Base-by-base conservation (phyloP, 1,140 invertebrate genomes). In the Drosophila pseudoobscura region DNA sequence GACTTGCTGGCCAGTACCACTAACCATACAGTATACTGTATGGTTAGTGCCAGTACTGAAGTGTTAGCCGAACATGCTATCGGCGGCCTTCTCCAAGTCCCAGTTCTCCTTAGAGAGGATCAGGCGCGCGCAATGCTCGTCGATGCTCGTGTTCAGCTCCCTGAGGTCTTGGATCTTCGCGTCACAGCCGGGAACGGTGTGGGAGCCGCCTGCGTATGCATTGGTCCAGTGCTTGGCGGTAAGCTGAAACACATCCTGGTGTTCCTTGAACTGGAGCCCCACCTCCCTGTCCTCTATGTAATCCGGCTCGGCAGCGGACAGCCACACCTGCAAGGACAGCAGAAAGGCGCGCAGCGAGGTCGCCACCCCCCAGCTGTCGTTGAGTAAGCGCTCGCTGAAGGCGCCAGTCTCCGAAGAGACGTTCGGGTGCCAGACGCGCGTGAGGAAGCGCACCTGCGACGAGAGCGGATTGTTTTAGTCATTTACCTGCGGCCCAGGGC, bases 391-490 rank as follows among this genome's bases (percentile, higher is more conserved):
- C 91, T 99, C 93, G 93, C 99, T 99, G 90, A 99, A 99, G 43
- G 98, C 98, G 60, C 99, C 99, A 29, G 98, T 99, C 5, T 99
- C 98, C 17, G 98, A 99, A 56, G 98, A 99, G 80, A 99, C 98
- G 93, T 99, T 99, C 52, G 99, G 99, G 93, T 99, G 99, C 99
- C 99, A 99, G 91, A 99, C 99, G 93, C 97, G 98, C 62, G 99
- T 99, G 71, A 98, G 94, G 94, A 99, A 99, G 39, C 95, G 94
- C 62, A 97, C 96, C 96, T 97, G 79, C 4, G 61, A 55, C 46
- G 43, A 44, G 17, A 9, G 3, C 0, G 24, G 4, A 46, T n/a
- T 29, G 0, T 11, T 26, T 44, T n/a, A 61, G 22, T 39, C 31
- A 15, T 41, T 45, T 41, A 45, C 29, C 29, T 15, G 11, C 5